Conservation (phyloP, 2,888 invertebrate species). For the Cacoxenus indagator region DNA sequence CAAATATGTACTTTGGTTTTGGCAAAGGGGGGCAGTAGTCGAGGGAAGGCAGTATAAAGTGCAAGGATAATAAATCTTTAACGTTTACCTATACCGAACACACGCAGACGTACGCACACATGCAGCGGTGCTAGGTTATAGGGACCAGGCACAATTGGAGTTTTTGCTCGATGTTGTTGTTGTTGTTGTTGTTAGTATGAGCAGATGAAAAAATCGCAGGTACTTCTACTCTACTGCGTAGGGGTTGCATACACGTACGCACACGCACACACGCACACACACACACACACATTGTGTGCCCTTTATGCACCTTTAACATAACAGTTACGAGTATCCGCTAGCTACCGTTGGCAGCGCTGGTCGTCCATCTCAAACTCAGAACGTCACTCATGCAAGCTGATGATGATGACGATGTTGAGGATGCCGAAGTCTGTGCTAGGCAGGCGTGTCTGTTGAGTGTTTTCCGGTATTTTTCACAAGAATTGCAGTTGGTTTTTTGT, state of each 20-base stretch:
- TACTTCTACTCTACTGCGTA: not conserved
- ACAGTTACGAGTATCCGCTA: not conserved
- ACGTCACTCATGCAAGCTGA: not conserved
- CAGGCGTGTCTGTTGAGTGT: not conserved
- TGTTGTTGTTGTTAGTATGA: not conserved
- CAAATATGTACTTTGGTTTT: slow-evolving; percentile 27
- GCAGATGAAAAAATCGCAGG: not conserved
- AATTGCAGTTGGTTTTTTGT: slow-evolving; percentile 6
- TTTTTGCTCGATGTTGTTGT: not conserved
- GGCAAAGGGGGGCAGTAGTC: not conserved
- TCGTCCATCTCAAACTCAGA: not conserved
- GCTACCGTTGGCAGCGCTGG: not conserved
- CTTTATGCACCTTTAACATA: not conserved
- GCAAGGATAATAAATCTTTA: slow-evolving; percentile 53
- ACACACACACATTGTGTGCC: not conserved
- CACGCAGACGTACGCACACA: slow-evolving; percentile 1
- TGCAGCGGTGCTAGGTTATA: not conserved
- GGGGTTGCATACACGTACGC: not conserved
- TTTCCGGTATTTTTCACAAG: slow-evolving; percentile 13
- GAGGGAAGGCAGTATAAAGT: not conserved
- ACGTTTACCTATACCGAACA: slow-evolving; percentile 39
- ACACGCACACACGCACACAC: too few relatives aligned
- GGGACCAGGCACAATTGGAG: not conserved
- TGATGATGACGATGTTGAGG: not conserved
- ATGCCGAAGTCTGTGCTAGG: not conserved